Evolutionary conservation across 2,888 invertebrate species (phyloP).

Genomic region (Branchellion lobata): DNA sequence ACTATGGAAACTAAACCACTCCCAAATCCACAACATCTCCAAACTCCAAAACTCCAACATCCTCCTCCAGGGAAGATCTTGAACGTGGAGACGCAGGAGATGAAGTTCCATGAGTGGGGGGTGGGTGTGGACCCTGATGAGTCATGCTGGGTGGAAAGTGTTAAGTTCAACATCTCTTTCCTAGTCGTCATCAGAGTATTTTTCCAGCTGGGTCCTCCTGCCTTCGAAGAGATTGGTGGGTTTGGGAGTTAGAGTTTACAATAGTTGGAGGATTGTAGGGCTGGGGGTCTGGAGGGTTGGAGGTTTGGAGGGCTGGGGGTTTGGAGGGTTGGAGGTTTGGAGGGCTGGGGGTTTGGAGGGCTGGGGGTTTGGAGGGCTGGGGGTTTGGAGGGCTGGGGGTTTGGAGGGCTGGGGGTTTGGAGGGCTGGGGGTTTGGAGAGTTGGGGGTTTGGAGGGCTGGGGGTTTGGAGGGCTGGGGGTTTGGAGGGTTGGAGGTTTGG

Average conservation of each 20-base stretch:
- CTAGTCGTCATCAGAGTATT: constrained; percentile 57
- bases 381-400: no score
- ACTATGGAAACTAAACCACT: no score
- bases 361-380: background rate
- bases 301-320: no score
- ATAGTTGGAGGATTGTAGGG: background rate
- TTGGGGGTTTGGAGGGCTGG: no score
- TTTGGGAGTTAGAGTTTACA: background rate
- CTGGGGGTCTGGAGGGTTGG: no score
- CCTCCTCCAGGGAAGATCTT: constrained; percentile 58
- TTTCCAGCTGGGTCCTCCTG: constrained; percentile 56
- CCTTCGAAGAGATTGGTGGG: constrained; percentile 56
- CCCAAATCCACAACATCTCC: no score
- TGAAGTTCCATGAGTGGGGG: constrained; percentile 57
- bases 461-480: no score
- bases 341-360: background rate
- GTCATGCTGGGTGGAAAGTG: constrained; percentile 56
- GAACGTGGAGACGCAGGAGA: constrained; percentile 57
- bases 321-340: no score
- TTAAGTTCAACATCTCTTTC: constrained; percentile 54
- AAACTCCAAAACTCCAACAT: no score
- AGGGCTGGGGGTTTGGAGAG: no score
- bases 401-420: no score
- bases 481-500: no score
- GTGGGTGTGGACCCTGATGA: constrained; percentile 57